These are phyloP conservation scores for Trachelus tabidus DNA, from an alignment of 2,888 invertebrate species.

Conservation along the genomic window DNA sequence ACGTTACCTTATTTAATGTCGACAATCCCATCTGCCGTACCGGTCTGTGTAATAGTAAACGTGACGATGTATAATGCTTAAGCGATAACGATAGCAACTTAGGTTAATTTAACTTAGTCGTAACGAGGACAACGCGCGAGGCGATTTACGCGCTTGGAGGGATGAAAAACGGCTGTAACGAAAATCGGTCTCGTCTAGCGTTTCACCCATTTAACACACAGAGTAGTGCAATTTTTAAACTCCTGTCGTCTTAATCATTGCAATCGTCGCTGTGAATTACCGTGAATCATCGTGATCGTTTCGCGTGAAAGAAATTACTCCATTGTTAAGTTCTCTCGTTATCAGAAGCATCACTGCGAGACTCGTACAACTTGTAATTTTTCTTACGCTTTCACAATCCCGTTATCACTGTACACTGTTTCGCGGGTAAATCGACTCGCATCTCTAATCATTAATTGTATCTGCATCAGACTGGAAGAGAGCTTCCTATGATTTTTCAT, in stretches of 20 bases:
- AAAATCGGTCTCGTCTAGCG: slow-evolving; percentile 14
- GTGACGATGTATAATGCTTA: slow-evolving; percentile 13
- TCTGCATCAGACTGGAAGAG: neutral
- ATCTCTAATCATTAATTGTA: neutral
- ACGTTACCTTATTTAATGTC: neutral
- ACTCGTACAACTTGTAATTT: neutral
- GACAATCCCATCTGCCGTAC: neutral
- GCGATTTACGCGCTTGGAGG: slow-evolving; percentile 7
- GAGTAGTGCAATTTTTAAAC: slow-evolving; percentile 16
- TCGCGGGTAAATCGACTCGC: neutral
- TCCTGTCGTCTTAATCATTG: neutral
- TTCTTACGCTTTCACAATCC: neutral
- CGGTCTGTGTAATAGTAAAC: slow-evolving; percentile 15
- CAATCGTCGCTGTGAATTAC: neutral
- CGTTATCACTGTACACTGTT: neutral
- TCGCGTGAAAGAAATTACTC: neutral
- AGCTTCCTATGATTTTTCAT: neutral
- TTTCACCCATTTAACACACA: slow-evolving; percentile 13
- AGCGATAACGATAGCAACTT: slow-evolving; percentile 16
- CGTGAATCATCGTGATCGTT: neutral
- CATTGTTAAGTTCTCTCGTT: neutral
- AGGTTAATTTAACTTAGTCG: slow-evolving; percentile 21
- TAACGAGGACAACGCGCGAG: slow-evolving; percentile 16
- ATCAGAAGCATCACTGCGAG: neutral
- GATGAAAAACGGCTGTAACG: slow-evolving; percentile 9